phyloP scores from a whole-genome alignment of 2,113 vertebrate species.

The Notarius lentiginosus region DNA sequence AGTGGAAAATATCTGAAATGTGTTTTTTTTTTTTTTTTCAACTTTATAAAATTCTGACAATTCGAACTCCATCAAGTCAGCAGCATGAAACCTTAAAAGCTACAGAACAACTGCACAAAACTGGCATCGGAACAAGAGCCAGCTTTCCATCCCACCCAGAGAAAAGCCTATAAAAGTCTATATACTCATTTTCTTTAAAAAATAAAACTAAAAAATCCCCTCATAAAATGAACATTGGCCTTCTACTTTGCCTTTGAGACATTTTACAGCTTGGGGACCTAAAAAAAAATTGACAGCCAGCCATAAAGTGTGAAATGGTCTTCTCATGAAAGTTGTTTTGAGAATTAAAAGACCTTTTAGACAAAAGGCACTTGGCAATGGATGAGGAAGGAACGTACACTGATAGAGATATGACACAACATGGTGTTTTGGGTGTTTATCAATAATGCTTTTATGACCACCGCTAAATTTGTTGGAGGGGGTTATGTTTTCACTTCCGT shows the following conservation, averaged over 20 bases:
- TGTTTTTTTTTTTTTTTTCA: neutral
- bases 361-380: neutral
- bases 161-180: neutral
- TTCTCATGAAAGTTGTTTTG: neutral
- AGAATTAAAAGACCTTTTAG: slow-evolving; percentile 1
- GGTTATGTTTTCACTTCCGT: too few relatives aligned
- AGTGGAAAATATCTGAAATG: neutral
- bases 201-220: neutral
- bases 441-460: neutral
- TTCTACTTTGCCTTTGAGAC: neutral
- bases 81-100: neutral
- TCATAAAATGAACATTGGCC: neutral
- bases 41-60: neutral
- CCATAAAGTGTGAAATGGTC: neutral
- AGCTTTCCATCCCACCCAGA: neutral
- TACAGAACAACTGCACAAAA: neutral
- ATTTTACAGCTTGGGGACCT: neutral
- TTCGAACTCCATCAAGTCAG: neutral
- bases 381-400: neutral
- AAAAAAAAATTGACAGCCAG: neutral
- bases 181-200: neutral
- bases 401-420: neutral
- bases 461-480: too few relatives aligned
- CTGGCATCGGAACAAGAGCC: neutral
- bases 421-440: neutral